These are phyloP conservation scores for Rhagophthalmus giganteus DNA, from an alignment of 2,888 invertebrate species.

Conservation along the genomic window DNA sequence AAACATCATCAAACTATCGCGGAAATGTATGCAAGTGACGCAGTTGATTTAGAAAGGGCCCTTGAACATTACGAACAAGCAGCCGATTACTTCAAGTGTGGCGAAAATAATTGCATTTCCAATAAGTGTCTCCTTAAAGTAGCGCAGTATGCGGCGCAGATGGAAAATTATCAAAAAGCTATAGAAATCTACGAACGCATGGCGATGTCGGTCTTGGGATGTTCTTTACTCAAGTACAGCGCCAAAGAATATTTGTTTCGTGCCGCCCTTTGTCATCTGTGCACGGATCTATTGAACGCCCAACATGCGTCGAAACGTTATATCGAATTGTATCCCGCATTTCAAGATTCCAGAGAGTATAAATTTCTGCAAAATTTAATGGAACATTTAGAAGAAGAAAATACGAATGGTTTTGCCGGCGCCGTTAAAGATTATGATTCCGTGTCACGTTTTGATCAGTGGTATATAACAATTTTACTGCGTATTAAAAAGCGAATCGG, in stretches of 20 bases:
- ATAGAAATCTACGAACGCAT: conserved; percentile 97
- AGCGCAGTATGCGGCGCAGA: conserved; percentile 94
- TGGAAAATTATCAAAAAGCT: conserved; percentile 96
- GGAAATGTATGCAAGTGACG: conserved; percentile 92
- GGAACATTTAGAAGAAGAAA: conserved; percentile 92
- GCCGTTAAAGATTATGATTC: conserved; percentile 95
- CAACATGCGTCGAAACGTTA: conserved; percentile 94
- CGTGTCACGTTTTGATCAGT: conserved; percentile 94
- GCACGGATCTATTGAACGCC: conserved; percentile 92
- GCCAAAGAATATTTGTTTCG: conserved; percentile 99
- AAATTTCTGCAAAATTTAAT: conserved; percentile 86
- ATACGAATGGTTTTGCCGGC: conserved; percentile 93
- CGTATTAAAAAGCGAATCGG: conserved; percentile 93
- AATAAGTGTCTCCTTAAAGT: conserved; percentile 98
- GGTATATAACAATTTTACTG: conserved; percentile 94
- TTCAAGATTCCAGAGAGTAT: conserved; percentile 93
- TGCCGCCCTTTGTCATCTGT: conserved; percentile 93
- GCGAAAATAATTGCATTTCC: conserved; percentile 96
- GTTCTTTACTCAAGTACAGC: conserved; percentile 94
- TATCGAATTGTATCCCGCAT: conserved; percentile 91
- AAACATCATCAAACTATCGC: conserved; percentile 97
- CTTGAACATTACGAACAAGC: conserved; percentile 97
- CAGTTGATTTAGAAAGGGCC: conserved; percentile 82
- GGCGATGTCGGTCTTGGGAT: conserved; percentile 89
- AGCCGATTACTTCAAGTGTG: conserved; percentile 95